Evolutionary conservation across 2,113 vertebrate species (phyloP).

Genomic region (Zosterops japonicus): DNA sequence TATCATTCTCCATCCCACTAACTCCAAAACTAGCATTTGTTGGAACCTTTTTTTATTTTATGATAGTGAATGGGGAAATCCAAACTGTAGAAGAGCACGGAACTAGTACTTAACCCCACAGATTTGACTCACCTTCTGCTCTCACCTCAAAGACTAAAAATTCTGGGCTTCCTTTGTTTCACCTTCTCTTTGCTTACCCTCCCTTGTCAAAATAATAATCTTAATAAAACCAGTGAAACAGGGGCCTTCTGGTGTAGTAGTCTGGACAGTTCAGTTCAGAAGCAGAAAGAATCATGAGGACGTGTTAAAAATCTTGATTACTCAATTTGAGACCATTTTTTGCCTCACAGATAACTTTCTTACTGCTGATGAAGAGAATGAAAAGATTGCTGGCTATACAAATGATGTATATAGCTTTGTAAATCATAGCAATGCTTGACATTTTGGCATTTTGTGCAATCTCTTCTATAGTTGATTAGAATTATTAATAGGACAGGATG

Average conservation of each 20-base stretch:
- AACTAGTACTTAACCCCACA: background rate
- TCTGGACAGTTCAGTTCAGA: background rate
- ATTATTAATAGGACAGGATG: background rate
- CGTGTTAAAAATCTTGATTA: background rate
- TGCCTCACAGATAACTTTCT: background rate
- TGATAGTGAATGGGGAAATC: background rate
- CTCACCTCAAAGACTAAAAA: background rate
- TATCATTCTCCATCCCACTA: background rate
- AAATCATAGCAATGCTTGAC: background rate
- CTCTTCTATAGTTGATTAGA: background rate
- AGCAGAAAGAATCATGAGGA: background rate
- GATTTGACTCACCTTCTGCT: background rate
- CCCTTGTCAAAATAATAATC: background rate
- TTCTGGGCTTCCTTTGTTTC: background rate
- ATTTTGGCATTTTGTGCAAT: background rate
- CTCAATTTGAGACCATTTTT: background rate
- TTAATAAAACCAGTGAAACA: background rate
- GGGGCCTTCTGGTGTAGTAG: background rate
- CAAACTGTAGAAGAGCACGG: background rate
- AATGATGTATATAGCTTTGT: background rate
- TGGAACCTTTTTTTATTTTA: background rate
- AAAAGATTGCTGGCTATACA: background rate
- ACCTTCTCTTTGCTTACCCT: background rate
- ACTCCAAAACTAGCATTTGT: background rate
- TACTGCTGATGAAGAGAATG: background rate